A percentile compares a stretch with the other conserved stretches of the same genome.
Evolutionary conservation across 2,113 vertebrate genomes (phyloP).

Genomic region (Melanerpes aurifrons): DNA sequence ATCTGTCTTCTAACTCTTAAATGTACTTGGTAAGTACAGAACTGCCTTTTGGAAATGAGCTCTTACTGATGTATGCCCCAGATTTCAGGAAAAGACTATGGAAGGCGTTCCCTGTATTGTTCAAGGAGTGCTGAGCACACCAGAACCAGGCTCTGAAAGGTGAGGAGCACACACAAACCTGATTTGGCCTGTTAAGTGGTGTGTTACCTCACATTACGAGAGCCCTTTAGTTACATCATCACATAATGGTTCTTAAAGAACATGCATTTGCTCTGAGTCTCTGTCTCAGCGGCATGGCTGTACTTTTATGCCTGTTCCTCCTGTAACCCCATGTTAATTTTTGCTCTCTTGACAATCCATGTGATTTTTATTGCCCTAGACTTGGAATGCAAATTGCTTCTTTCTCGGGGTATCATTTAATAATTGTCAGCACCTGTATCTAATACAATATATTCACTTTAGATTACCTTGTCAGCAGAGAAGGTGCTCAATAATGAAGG

Average conservation of each 20-base stretch:
- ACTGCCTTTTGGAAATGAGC: neutral
- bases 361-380: slow-evolving; percentile 23
- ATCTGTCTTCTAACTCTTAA: neutral
- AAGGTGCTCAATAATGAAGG: slow-evolving; percentile 3
- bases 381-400: slow-evolving; percentile 35
- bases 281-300: neutral
- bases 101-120: neutral
- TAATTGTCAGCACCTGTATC: slow-evolving; percentile 23
- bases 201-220: neutral
- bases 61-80: neutral
- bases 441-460: neutral
- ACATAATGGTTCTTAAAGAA: neutral
- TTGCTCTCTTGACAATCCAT: slow-evolving; percentile 2
- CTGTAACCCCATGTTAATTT: slow-evolving; percentile 36
- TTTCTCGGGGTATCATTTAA: slow-evolving; percentile 25
- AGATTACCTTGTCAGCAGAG: neutral
- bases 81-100: neutral
- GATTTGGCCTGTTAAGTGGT: neutral
- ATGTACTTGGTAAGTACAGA: neutral
- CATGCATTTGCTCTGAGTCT: neutral
- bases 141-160: neutral
- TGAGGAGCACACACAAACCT: neutral
- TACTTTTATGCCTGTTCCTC: neutral
- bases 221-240: slow-evolving; percentile 18
- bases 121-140: neutral